Evolutionary conservation across 2,888 invertebrate genomes (phyloP).

Genomic region (Epinotia bilunana): DNA sequence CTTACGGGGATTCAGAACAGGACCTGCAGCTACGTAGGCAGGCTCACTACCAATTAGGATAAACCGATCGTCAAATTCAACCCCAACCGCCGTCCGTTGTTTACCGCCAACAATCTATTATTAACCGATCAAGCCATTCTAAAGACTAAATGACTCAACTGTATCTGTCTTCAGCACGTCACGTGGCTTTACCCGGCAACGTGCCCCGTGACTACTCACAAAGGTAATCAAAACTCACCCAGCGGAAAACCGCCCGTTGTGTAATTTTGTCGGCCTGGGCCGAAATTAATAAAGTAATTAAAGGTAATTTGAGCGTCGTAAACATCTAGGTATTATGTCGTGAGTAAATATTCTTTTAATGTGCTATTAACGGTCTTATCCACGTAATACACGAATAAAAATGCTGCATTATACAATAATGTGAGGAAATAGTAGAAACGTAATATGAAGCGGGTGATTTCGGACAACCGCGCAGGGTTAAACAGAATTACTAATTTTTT

Average conservation of each 20-base stretch:
- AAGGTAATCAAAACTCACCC: slow-evolving; percentile 36
- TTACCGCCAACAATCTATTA: too few species aligned
- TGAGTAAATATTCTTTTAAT: slow-evolving; percentile 13
- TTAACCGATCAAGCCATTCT: too few species aligned
- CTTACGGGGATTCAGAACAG: too few species aligned
- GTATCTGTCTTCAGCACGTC: slow-evolving; percentile 13
- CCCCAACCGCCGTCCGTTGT: too few species aligned
- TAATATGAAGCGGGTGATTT: neutral
- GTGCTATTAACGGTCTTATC: neutral
- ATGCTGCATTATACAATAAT: too few species aligned
- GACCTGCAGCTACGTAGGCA: too few species aligned
- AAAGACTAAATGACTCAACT: neutral
- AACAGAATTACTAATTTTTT: too few species aligned
- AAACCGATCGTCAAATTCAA: too few species aligned
- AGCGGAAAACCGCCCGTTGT: slow-evolving; percentile 29
- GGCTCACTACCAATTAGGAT: too few species aligned
- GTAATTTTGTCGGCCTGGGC: slow-evolving; percentile 26
- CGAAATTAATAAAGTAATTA: slow-evolving; percentile 41
- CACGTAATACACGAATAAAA: neutral
- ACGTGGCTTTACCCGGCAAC: neutral
- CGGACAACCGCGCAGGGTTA: neutral
- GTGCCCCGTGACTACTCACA: slow-evolving; percentile 1
- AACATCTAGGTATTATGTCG: neutral
- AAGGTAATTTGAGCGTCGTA: slow-evolving; percentile 22
- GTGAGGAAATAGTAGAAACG: neutral